phyloP scores from a whole-genome alignment of 1,140 invertebrate species.

The Globodera ellingtonae region DNA sequence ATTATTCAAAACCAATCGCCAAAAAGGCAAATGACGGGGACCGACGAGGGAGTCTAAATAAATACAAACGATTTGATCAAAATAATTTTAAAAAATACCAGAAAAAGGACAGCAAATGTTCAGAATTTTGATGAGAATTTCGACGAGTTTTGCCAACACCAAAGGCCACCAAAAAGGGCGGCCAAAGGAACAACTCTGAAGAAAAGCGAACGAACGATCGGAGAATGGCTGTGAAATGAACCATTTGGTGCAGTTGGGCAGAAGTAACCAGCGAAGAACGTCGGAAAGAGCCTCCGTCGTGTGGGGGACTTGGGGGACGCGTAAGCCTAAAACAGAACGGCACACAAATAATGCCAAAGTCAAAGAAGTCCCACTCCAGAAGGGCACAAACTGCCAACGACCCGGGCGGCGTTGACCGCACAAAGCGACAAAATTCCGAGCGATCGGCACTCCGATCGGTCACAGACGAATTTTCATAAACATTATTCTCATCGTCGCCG shows the following conservation, averaged over 20 bases:
- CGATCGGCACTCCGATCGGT: not conserved
- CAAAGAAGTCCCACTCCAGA: not conserved
- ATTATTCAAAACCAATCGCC: constrained; percentile 46
- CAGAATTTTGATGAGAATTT: constrained; percentile 33
- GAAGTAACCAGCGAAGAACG: not conserved
- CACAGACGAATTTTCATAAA: not conserved
- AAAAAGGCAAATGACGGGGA: constrained; percentile 23
- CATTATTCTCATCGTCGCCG: not conserved
- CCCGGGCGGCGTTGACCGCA: not conserved
- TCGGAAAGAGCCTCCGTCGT: not conserved
- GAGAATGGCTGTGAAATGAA: not conserved
- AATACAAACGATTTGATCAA: constrained; percentile 26
- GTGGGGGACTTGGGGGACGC: not conserved
- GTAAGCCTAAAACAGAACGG: not conserved
- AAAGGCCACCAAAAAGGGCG: constrained; percentile 33
- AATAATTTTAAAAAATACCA: not conserved
- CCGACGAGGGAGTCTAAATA: constrained; percentile 27
- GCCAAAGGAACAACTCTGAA: not conserved
- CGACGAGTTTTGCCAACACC: constrained; percentile 38
- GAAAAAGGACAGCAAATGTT: constrained; percentile 30
- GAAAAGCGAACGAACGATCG: not conserved
- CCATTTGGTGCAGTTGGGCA: not conserved
- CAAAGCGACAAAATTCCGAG: not conserved
- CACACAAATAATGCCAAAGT: not conserved
- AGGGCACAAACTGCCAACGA: constrained; percentile 6